Percentiles rank a stretch among this genome's conserved stretches.
phyloP scores from a whole-genome alignment of 2,888 invertebrate genomes.

The Eilema griseolum region DNA sequence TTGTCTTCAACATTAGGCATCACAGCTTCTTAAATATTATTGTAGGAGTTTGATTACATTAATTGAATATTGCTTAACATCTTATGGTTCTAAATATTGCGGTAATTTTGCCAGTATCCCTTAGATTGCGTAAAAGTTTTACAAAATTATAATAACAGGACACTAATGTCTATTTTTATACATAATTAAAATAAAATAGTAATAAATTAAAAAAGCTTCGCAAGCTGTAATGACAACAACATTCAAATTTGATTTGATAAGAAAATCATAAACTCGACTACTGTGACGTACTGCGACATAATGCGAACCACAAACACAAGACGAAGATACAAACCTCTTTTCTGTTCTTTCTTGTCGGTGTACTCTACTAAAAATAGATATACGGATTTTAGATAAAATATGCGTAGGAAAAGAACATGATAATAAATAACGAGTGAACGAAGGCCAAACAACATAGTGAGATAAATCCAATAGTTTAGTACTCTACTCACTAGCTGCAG shows the following conservation, averaged over 20 bases:
- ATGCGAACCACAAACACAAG: background rate
- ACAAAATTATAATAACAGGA: background rate
- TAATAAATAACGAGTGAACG: slow-evolving; percentile 57
- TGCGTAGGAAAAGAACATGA: slow-evolving; percentile 57
- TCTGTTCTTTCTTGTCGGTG: slow-evolving; percentile 27
- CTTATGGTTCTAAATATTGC: background rate
- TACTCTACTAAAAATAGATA: slow-evolving; percentile 51
- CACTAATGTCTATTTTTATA: background rate
- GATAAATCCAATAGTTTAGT: slow-evolving; percentile 55
- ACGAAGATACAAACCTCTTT: slow-evolving; percentile 35
- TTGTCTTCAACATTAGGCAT: background rate
- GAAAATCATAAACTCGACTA: background rate
- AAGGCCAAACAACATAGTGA: slow-evolving; percentile 60
- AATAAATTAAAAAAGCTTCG: background rate
- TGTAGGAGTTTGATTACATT: background rate
- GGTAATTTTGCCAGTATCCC: background rate
- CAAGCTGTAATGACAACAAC: slow-evolving; percentile 1
- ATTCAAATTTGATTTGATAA: background rate
- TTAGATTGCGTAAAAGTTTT: background rate
- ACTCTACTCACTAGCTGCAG: slow-evolving; percentile 35
- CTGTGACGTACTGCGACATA: slow-evolving; percentile 10
- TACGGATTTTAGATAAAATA: slow-evolving; percentile 52
- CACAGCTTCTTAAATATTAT: background rate
- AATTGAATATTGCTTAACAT: background rate
- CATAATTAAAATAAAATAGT: background rate